Evolutionary conservation across 2,797 vertebrate species (phyloP), one percentile per base, ranked within the genome.

Genomic region (Anniella stebbinsi): DNA sequence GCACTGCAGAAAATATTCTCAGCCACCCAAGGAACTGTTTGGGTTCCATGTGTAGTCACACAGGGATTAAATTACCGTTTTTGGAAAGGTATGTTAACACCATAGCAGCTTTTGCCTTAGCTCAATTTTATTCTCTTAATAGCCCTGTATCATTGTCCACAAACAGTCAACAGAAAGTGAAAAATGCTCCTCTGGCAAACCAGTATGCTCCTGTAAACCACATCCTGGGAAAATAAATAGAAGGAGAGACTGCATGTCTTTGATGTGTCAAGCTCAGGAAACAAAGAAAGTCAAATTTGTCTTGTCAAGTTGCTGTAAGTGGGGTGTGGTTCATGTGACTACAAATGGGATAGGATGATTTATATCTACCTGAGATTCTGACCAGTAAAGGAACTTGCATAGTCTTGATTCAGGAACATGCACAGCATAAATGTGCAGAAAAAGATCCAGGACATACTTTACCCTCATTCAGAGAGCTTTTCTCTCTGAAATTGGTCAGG

Each of bases 251-350:
- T 94, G 94, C 87, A 94, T 93, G 92, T 92, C 89, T 72, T 81
- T 38, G 90, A 93, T 91, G 91, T 94, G 91, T 91, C 93, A 91
- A 94, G 51, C 88, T 96, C 91, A 93, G 94, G 87, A 94, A 96
- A 95, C 93, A 94, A 92, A 92, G 92, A 93, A 93, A 91, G 86
- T 76, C 91, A 94, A 93, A 93, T 91, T 93, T 89, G 88, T 88
- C 92, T 93, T 89, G 88, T 88, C 92, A 70, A 17, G 84, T 77
- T 89, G 84, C 93, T 94, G 92, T 94, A 94, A 93, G 95, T 94
- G 92, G 90, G 78, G 93, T 88, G 91, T 93, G 94, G 87, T 93
- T 94, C 87, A 91, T 91, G 51, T 84, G 85, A 84, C 93, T 95
- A 91, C 90, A 91, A 89, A 57, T 0, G 4, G 77, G 86, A 88